Conservation (phyloP, 2,797 vertebrate genomes). For the Bradypodion ventrale region DNA sequence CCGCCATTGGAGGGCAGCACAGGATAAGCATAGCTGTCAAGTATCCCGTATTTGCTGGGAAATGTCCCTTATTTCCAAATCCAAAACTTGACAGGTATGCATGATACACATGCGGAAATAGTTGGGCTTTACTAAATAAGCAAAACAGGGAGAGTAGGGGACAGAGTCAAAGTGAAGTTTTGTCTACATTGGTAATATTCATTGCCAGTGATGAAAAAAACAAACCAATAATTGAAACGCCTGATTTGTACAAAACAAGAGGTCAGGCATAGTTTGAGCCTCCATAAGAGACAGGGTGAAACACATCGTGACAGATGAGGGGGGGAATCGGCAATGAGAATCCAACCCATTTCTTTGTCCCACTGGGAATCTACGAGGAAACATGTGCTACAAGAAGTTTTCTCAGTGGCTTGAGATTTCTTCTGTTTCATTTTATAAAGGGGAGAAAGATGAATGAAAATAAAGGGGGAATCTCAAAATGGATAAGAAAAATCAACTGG, state of each 20-base stretch:
- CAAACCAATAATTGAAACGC: slow-evolving; percentile 4
- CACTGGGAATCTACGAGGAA: slow-evolving; percentile 39
- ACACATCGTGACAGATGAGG: slow-evolving; percentile 50
- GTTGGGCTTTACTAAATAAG: background rate
- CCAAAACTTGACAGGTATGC: too few species aligned
- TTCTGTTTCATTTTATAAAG: background rate
- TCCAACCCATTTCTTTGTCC: slow-evolving; percentile 53
- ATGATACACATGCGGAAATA: slow-evolving; percentile 7
- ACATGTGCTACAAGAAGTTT: background rate
- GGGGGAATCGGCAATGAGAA: slow-evolving; percentile 49
- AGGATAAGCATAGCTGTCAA: too few species aligned
- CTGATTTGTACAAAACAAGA: slow-evolving; percentile 21
- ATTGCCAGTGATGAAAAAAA: slow-evolving; percentile 20
- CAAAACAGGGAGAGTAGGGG: background rate
- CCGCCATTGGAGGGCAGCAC: too few species aligned
- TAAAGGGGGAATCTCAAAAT: slow-evolving; percentile 5
- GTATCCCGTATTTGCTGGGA: too few species aligned
- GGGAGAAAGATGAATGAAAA: slow-evolving; percentile 33
- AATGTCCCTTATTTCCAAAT: too few species aligned
- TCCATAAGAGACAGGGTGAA: slow-evolving; percentile 10
- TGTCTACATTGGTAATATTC: background rate
- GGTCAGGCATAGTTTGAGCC: slow-evolving; percentile 25
- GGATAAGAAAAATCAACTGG: too few species aligned
- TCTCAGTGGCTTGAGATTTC: slow-evolving; percentile 20
- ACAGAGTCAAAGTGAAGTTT: slow-evolving; percentile 1